Conservation (phyloP, 1,140 invertebrate species). For the Drosophila lacertosa region DNA sequence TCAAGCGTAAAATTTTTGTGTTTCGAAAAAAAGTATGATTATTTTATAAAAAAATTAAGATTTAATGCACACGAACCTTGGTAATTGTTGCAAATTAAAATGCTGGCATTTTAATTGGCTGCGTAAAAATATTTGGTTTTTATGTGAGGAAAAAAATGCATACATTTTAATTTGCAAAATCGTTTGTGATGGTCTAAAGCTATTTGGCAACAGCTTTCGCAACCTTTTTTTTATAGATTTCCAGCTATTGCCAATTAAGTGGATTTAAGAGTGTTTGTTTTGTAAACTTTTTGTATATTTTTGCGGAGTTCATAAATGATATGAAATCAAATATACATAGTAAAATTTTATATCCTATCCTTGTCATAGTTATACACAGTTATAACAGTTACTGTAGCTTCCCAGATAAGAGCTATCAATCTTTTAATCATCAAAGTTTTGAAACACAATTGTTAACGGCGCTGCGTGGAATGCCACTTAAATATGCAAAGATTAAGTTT, state of each 20-base stretch:
- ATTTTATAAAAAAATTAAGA: neutral
- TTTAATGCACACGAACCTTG: conserved; percentile 21
- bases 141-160: conserved; percentile 5
- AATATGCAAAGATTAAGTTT: conserved; percentile 36
- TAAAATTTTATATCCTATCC: no score
- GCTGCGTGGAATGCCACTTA: conserved; percentile 30
- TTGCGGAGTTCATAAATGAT: no score
- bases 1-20: conserved; percentile 21
- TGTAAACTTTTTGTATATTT: no score
- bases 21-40: neutral
- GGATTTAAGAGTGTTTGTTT: no score
- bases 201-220: neutral
- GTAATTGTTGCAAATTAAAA: conserved; percentile 59
- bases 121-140: conserved; percentile 38
- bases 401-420: neutral
- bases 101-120: conserved; percentile 55
- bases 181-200: conserved; percentile 8
- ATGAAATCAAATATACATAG: no score
- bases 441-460: conserved; percentile 39
- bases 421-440: conserved; percentile 14
- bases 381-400: no score
- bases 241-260: neutral
- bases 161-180: conserved; percentile 12
- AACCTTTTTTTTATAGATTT: neutral
- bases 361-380: no score